Base-by-base conservation (phyloP, 2,113 vertebrate genomes). In the Epinephelus cyanopodus region DNA sequence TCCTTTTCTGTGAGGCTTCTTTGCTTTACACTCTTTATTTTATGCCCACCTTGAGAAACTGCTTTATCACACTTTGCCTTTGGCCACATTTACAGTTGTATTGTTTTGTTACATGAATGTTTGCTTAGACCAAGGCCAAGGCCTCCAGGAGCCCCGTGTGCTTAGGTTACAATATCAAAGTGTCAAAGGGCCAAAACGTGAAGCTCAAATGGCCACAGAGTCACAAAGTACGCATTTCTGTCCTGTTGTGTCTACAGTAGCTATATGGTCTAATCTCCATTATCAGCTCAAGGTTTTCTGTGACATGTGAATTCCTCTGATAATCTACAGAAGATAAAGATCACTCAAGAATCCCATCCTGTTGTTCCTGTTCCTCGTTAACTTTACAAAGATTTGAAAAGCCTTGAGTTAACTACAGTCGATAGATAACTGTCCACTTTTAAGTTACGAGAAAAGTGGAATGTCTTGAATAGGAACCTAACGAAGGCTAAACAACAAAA, bases 231-330 rank as follows among this genome's bases (percentile, higher is more conserved):
- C 27, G 33, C 45, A 25, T 50, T 39, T 52, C 4, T 54, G 18
- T 17, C 33, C 9, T 21, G 53, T n/a, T 82, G 18, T 64, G 66
- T 79, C 75, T 68, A 27, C 33, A 37, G 33, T 37, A 37, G 33
- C 33, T 7, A 37, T 37, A 37, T 45, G 42, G 42, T 45, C 42
- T 45, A 45, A 74, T 15, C 8, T 48, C 23, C 61, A 45, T n/a
- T 57, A 80, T 71, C 42, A 52, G 29, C 37, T 52, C 63, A 87
- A 85, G 66, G 73, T 63, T 56, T 42, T 61, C 27, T 61, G 18
- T 25, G n/a, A 50, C 64, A 18, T 65, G 19, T 39, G 18, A 60
- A 45, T 60, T 27, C 48, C 29, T 21, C 10, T 23, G 12, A 67
- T 53, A 2, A 19, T 47, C 39, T 25, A 53, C 42, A 45, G 48